Percentiles rank a stretch among this genome's conserved stretches.
These are phyloP conservation scores for Hydropotes inermis DNA, from an alignment of 2,113 vertebrate species.

Conservation along the genomic window DNA sequence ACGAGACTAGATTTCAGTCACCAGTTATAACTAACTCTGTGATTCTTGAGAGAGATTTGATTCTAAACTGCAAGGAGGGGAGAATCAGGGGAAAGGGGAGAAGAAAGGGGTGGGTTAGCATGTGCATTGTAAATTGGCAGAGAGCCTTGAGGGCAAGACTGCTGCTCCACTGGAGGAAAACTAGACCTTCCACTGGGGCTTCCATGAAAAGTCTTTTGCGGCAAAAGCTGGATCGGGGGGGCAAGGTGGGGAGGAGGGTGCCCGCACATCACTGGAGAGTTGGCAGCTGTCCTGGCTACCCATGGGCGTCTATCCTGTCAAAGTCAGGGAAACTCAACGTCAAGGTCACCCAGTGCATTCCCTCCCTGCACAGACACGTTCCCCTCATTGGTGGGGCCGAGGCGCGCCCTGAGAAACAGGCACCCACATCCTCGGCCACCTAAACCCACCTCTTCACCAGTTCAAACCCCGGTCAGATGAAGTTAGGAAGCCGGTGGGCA, in stretches of 20 bases:
- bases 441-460: neutral
- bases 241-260: neutral
- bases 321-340: neutral
- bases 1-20: neutral
- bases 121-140: neutral
- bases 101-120: rapidly evolving
- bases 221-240: neutral
- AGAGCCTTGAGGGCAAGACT: rapidly evolving
- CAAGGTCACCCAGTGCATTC: neutral
- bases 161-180: rapidly evolving
- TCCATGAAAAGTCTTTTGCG: rapidly evolving
- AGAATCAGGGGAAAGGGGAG: rapidly evolving
- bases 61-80: neutral
- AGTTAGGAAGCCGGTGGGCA: rapidly evolving
- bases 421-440: neutral
- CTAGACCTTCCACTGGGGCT: rapidly evolving
- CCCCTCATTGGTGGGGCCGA: rapidly evolving
- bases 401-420: neutral
- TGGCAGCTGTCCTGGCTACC: neutral
- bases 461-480: neutral
- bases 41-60: neutral
- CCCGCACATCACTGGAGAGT: neutral
- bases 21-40: neutral
- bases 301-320: neutral
- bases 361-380: rapidly evolving